phyloP scores from a whole-genome alignment of 2,113 vertebrate genomes.

The Boleophthalmus pectinirostris region DNA sequence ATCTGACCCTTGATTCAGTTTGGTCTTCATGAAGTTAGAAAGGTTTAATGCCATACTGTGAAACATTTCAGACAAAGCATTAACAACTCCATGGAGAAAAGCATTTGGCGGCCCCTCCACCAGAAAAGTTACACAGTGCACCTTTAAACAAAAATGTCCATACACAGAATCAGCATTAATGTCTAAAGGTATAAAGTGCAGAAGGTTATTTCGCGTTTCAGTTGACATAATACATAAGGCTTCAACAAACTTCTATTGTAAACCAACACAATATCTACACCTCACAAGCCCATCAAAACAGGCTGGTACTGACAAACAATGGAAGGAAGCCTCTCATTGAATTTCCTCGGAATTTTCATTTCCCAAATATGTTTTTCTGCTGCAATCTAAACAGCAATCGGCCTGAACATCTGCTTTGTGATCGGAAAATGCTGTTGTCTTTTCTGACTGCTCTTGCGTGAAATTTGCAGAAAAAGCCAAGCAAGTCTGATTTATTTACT shows the following conservation, averaged over 20 bases:
- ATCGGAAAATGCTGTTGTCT: slow-evolving; percentile 51
- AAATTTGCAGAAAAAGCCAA: slow-evolving; percentile 38
- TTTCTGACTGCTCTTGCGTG: slow-evolving; percentile 54
- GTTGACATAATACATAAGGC: no score
- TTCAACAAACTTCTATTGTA: neutral
- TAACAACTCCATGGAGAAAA: no score
- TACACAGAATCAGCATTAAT: no score
- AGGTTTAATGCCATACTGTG: no score
- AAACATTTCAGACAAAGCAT: no score
- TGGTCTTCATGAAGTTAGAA: no score
- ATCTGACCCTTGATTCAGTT: no score
- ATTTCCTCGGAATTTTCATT: slow-evolving; percentile 18
- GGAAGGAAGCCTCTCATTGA: slow-evolving; percentile 18
- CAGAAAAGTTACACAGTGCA: no score
- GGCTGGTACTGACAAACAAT: slow-evolving; percentile 19
- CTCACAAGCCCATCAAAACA: slow-evolving; percentile 13
- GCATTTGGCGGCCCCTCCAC: no score
- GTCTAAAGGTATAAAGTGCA: no score
- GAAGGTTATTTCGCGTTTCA: no score
- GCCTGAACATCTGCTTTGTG: slow-evolving; percentile 54
- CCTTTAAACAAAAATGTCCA: no score
- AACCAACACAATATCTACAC: slow-evolving; percentile 5
- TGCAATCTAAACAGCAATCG: slow-evolving; percentile 35
- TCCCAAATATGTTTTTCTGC: slow-evolving; percentile 51
- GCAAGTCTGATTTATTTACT: slow-evolving; percentile 25